These are phyloP conservation scores for Therioaphis trifolii DNA, from an alignment of 2,888 invertebrate genomes.

Conservation along the genomic window DNA sequence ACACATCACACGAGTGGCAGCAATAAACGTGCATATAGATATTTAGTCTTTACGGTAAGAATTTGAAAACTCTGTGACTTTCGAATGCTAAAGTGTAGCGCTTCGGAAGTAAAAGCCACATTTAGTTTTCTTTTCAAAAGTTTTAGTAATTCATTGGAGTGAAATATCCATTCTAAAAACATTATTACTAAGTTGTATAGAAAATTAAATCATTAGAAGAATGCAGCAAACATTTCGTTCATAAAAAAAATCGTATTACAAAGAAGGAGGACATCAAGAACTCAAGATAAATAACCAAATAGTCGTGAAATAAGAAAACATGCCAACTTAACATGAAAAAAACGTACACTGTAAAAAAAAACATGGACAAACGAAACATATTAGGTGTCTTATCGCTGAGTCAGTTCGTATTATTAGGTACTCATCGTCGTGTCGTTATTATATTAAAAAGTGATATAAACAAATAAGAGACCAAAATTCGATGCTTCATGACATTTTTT, in stretches of 20 bases:
- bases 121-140: conserved; percentile 15
- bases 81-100: neutral
- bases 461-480: too few species aligned
- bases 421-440: too few species aligned
- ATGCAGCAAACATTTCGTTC: neutral
- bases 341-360: too few species aligned
- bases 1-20: conserved; percentile 20
- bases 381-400: too few species aligned
- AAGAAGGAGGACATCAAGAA: neutral
- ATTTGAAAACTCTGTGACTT: neutral
- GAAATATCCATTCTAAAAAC: neutral
- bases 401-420: too few species aligned
- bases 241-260: neutral
- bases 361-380: too few species aligned
- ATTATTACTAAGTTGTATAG: neutral
- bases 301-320: too few species aligned
- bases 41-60: conserved; percentile 3
- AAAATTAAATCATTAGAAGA: conserved; percentile 3
- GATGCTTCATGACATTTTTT: too few species aligned
- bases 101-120: neutral
- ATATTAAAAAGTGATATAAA: too few species aligned
- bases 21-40: neutral
- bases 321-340: too few species aligned
- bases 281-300: too few species aligned
- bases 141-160: neutral